Evolutionary conservation across 2,888 invertebrate species (phyloP), one percentile per base, ranked within the genome.

Genomic region (Oligia fasciuncula): DNA sequence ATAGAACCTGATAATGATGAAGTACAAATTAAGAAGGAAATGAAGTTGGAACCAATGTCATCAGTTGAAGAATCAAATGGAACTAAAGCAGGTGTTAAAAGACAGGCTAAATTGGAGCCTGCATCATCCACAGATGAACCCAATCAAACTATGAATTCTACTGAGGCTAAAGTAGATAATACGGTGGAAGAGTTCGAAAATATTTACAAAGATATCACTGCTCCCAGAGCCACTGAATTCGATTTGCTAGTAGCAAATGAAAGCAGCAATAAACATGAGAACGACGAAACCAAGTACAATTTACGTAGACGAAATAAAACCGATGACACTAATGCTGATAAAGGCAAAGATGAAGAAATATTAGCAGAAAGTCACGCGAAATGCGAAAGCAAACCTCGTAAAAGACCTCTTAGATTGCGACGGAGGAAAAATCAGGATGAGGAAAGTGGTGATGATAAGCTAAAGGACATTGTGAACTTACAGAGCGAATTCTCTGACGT

Each of bases 401-500:
- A 92, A 89, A 90, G 93, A 14, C 93, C 90, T 77, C 84, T 96
- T 66, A 91, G 96, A 14, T 88, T 96, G 68, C 91, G 94, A 2
- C 89, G 92, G 83, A 89, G 86, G 13, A 94, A 92, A 68, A 93
- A 94, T 72, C 86, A 87, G 23, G 92, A 92, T 0, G 92, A 92
- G 4, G 88, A 84, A n/a, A 77, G 69, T n/a, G 88, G 70, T n/a
- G 88, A 80, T 11, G 89, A 86, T 0, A 95, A 94, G 80, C 84
- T 96, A n/a, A 95, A 95, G 81, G 94, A 96, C 74, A 95, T 97
- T 43, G 90, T 91, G 0, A 96, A 96, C 87, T 91, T 97, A 67
- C 96, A 95, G 85, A 91, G 89, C 8, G 95, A 96, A 78, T 97
- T 94, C 84, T 94, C 93, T 29, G 97, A 97, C 78, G 94, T 97